phyloP scores from a whole-genome alignment of 2,113 vertebrate species.

The Neodontobutis hainanensis region DNA sequence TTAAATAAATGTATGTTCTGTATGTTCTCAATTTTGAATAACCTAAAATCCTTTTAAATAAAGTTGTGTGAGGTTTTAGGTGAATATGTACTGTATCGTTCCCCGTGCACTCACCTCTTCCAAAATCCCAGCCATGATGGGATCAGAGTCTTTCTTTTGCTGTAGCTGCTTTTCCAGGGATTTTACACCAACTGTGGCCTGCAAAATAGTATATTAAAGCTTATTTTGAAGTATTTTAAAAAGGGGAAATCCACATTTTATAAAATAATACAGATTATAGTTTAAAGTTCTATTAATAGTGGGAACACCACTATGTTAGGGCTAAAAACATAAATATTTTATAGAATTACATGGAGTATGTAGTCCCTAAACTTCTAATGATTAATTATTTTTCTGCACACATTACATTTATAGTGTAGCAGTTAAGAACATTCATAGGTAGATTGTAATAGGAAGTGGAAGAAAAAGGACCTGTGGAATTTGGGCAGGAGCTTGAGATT shows the following conservation, averaged over 20 bases:
- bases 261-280: neutral
- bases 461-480: conserved; percentile 78
- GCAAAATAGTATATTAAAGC: conserved; percentile 11
- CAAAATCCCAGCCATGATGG: conserved; percentile 89
- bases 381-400: too few relatives aligned
- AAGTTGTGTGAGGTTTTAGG: too few relatives aligned
- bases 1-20: too few relatives aligned
- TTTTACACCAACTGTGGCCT: conserved; percentile 66
- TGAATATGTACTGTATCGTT: too few relatives aligned
- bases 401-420: too few relatives aligned
- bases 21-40: too few relatives aligned
- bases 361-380: too few relatives aligned
- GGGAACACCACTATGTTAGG: conserved; percentile 3
- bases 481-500: conserved; percentile 63
- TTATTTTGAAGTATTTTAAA: neutral
- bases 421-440: too few relatives aligned
- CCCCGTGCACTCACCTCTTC: conserved; percentile 85
- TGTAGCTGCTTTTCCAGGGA: conserved; percentile 83
- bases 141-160: conserved; percentile 87
- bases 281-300: neutral
- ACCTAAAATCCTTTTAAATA: too few relatives aligned
- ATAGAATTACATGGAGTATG: too few relatives aligned
- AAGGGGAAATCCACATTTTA: neutral
- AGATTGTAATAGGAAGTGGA: neutral
- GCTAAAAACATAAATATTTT: neutral